Base-by-base conservation (phyloP, 2,113 vertebrate species). In the Xiphorhynchus elegans region DNA sequence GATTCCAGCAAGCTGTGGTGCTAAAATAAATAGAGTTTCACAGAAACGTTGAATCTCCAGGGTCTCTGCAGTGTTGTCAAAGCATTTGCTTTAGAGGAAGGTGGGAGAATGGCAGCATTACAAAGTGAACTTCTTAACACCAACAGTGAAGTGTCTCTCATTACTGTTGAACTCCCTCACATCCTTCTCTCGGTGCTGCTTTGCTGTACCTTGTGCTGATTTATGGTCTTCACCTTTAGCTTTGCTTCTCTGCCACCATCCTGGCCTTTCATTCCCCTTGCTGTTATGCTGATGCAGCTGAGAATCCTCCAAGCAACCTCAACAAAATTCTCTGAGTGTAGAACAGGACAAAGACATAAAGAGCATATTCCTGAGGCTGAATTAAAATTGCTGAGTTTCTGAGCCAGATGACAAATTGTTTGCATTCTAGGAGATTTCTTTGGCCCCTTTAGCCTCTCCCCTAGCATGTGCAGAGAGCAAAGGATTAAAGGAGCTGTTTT, bases 341-440 rank as follows among this genome's bases (percentile, higher is more conserved):
- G 50, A 89, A 40, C 42, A 79, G 66, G 60, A 76, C 69, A 66
- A 72, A 94, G 90, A 37, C 50, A 58, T 39, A 53, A 16, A 56
- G 50, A 68, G 62, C 37, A 28, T 92, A 59, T 72, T 96, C 62
- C 86, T 70, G 79, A 72, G 84, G 72, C 68, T 91, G 56, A 91
- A 78, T 70, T 90, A 92, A 92, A 93, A 86, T 90, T 87, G 82
- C 93, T 74, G 82, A 67, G 69, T 94, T 94, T 93, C 72, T 91
- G 69, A 95, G 87, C 90, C 94, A 95, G 93, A 95, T 93, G 84
- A 93, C 60, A 91, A 95, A 95, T 95, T 83, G 93, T 86, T 92
- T 92, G 89, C 91, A 82, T 95, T 96, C 78, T 93, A 84, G 52
- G 64, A 96, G 81, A 72, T 40, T 91, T 87, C 60, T 93, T 80